These are phyloP conservation scores for Philhelius pedissequus DNA, from an alignment of 2,888 invertebrate species.

Conservation along the genomic window DNA sequence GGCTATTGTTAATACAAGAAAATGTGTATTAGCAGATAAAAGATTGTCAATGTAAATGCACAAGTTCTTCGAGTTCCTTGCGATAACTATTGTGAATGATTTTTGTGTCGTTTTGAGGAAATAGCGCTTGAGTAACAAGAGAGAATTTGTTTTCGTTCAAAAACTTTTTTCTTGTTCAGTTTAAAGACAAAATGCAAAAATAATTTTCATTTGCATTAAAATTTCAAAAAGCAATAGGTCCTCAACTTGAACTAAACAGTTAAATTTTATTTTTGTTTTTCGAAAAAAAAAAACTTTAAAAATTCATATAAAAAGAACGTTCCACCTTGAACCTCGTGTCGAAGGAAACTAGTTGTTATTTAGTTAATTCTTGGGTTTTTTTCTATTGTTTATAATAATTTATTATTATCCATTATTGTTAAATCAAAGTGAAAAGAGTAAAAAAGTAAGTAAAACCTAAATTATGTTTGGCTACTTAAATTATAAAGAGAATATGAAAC, in stretches of 20 bases:
- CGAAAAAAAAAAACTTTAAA: conserved; percentile 13
- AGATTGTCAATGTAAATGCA: too few species aligned
- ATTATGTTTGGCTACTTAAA: background rate
- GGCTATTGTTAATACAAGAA: too few species aligned
- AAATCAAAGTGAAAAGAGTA: background rate
- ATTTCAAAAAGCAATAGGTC: conserved; percentile 23
- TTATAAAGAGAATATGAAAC: too few species aligned
- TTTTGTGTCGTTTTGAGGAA: too few species aligned
- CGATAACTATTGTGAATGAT: too few species aligned
- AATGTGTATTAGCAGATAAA: too few species aligned
- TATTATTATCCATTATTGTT: background rate
- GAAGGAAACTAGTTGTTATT: background rate
- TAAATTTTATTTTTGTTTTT: conserved; percentile 7
- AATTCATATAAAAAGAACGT: too few species aligned
- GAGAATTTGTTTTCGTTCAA: background rate
- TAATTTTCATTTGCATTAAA: conserved; percentile 15
- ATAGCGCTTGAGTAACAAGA: too few species aligned
- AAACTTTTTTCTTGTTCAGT: background rate
- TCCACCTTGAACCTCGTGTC: too few species aligned
- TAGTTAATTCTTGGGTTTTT: conserved; percentile 10
- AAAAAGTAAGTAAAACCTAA: conserved; percentile 13
- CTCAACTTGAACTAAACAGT: conserved; percentile 27
- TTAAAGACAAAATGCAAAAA: conserved; percentile 17
- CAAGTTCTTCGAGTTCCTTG: too few species aligned
- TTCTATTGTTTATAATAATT: background rate